A percentile compares a stretch with the other conserved stretches of the same genome.
Conservation (phyloP, 2,888 invertebrate species). For the Deilephila porcellus region DNA sequence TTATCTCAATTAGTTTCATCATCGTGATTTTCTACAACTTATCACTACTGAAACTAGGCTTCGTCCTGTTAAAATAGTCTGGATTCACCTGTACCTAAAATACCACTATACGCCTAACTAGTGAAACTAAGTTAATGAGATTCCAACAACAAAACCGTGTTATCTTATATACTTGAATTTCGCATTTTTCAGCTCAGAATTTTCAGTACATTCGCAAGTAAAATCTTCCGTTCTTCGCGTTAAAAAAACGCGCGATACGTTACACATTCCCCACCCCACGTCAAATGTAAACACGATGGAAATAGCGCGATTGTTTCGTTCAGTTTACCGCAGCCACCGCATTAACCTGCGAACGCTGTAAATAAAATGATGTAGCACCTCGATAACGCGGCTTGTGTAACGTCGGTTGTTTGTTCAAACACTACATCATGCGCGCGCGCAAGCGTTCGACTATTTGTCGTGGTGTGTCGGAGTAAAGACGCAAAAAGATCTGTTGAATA, state of each 20-base stretch:
- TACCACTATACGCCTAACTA: no score
- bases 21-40: no score
- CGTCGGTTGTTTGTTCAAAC: slow-evolving; percentile 79
- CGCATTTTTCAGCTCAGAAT: no score
- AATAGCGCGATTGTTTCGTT: slow-evolving; percentile 74
- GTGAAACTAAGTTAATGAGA: no score
- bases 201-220: background rate
- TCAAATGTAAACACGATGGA: slow-evolving; percentile 64
- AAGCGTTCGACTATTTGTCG: slow-evolving; percentile 31
- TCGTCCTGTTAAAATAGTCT: no score
- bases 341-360: slow-evolving; percentile 76
- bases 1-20: no score
- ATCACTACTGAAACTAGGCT: no score
- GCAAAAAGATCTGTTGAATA: no score
- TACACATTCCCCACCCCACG: slow-evolving; percentile 36
- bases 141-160: no score
- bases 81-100: no score
- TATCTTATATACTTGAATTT: no score
- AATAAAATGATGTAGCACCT: slow-evolving; percentile 82
- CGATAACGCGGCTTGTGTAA: slow-evolving; percentile 70
- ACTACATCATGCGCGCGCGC: slow-evolving; percentile 40
- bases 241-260: slow-evolving; percentile 9
- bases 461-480: slow-evolving; percentile 4
- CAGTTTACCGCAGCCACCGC: slow-evolving; percentile 68
- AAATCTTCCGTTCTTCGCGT: background rate